These are phyloP conservation scores for Sus scrofa DNA, from an alignment of 2,113 vertebrate genomes.

Conservation along the genomic window T2T-Sscrofa CM000816.6:103527001-103527500, in stretches of 20 bases:
- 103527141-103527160: too few relatives aligned
- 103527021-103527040: not conserved
- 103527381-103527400: not conserved
- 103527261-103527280: too few relatives aligned
- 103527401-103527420: not conserved
- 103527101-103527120: not conserved
- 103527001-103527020: too few relatives aligned
- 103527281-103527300: too few relatives aligned
- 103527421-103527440: not conserved
- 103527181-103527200: too few relatives aligned
- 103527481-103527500: not conserved
- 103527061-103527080: not conserved
- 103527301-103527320: not conserved
- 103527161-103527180: too few relatives aligned
- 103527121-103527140: not conserved
- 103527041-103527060: not conserved
- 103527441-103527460: not conserved
- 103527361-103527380: not conserved
- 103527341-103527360: slow-evolving; percentile 7
- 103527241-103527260: too few relatives aligned
- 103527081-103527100: not conserved
- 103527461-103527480: not conserved
- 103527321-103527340: not conserved
- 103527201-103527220: too few relatives aligned
- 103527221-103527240: too few relatives aligned